Evolutionary conservation across 2,113 vertebrate species (phyloP).

Genomic region (Anhinga anhinga): DNA sequence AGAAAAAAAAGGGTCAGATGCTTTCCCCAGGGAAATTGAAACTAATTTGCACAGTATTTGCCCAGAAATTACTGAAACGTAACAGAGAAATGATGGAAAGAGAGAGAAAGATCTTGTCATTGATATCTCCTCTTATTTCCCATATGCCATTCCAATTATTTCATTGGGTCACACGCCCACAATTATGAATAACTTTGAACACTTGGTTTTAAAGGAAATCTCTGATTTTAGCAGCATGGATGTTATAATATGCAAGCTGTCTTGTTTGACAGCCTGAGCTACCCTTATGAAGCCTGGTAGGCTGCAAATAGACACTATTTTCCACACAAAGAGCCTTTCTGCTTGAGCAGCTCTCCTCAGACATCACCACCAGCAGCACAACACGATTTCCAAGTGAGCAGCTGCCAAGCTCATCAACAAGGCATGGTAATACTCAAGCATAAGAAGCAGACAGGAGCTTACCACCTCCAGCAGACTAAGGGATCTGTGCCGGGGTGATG

Average conservation of each 20-base stretch:
- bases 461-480: background rate
- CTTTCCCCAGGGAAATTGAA: background rate
- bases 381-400: background rate
- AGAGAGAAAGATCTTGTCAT: background rate
- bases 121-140: background rate
- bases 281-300: background rate
- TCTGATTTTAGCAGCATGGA: background rate
- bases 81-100: background rate
- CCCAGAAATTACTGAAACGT: background rate
- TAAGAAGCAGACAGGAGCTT: background rate
- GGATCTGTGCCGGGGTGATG: background rate
- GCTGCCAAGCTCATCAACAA: slow-evolving; percentile 4
- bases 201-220: background rate
- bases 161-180: background rate
- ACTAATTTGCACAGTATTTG: slow-evolving; percentile 12
- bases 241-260: background rate
- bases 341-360: slow-evolving; percentile 13
- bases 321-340: slow-evolving; percentile 24
- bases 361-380: background rate
- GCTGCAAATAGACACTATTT: background rate
- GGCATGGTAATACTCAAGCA: background rate
- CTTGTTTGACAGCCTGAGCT: background rate
- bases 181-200: background rate
- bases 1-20: background rate
- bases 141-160: background rate